Evolutionary conservation across 35 echinoderm and acorn worm genomes (phyloP).

Genomic region (Amphiura filiformis): DNA sequence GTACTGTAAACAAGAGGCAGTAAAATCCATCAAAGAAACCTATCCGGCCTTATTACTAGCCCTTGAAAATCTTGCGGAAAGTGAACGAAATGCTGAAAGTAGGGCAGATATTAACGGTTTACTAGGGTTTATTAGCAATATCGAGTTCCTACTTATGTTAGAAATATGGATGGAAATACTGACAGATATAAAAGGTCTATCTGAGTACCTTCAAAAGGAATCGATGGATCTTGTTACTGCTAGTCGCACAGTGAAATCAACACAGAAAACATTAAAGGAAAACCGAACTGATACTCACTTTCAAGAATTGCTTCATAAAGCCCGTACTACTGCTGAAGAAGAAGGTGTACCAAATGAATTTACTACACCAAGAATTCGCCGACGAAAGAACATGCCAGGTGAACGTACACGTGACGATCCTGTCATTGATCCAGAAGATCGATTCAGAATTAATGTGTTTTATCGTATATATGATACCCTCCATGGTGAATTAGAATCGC

Average conservation of each 20-base stretch:
- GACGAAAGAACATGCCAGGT: not conserved
- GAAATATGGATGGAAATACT: not conserved
- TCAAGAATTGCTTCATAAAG: not conserved
- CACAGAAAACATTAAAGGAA: not conserved
- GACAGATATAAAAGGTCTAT: not conserved
- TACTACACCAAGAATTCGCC: not conserved
- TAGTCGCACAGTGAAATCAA: not conserved
- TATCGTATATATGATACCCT: conserved; percentile 20
- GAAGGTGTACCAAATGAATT: not conserved
- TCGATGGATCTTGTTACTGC: not conserved
- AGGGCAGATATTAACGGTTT: not conserved
- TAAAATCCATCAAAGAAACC: not conserved
- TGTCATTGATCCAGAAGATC: not conserved
- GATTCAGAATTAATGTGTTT: conserved; percentile 1
- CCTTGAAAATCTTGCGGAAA: not conserved
- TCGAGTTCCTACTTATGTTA: not conserved
- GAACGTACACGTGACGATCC: not conserved
- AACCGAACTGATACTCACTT: not conserved
- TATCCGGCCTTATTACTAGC: not conserved
- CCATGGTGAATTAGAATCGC: not conserved
- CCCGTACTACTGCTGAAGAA: not conserved
- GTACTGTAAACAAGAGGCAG: not conserved
- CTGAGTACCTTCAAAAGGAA: not conserved
- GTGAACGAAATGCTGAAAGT: not conserved
- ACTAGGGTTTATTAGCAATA: not conserved